These are phyloP conservation scores for Agrotis clavis DNA, from an alignment of 2,888 invertebrate species.

Conservation along the genomic window DNA sequence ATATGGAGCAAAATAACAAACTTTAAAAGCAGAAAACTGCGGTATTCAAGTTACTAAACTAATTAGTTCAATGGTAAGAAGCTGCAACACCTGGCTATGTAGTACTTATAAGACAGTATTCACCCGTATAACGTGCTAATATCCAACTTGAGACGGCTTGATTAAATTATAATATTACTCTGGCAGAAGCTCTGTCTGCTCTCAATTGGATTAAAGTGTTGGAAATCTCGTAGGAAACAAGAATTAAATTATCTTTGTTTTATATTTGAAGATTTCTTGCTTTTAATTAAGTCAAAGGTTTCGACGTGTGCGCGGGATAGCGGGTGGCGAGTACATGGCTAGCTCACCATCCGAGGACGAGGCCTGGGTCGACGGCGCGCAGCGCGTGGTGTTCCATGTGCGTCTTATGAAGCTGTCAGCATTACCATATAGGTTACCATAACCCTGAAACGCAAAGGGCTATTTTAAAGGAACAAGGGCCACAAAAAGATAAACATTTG, in stretches of 20 bases:
- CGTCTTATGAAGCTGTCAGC: too few relatives aligned
- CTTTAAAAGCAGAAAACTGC: neutral
- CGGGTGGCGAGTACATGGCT: too few relatives aligned
- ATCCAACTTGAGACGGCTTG: neutral
- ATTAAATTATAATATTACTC: constrained; percentile 31
- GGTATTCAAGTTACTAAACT: constrained; percentile 4
- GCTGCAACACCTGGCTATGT: constrained; percentile 7
- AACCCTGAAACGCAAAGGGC: too few relatives aligned
- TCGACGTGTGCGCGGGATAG: too few relatives aligned
- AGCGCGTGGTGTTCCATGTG: too few relatives aligned
- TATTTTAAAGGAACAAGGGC: too few relatives aligned
- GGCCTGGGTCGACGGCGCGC: too few relatives aligned
- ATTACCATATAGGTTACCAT: too few relatives aligned
- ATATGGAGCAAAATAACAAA: neutral
- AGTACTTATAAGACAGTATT: constrained; percentile 5
- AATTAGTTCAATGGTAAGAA: constrained; percentile 16
- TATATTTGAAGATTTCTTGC: too few relatives aligned
- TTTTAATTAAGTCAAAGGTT: neutral
- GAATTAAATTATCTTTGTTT: constrained; percentile 7
- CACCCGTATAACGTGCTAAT: neutral
- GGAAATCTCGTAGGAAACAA: constrained; percentile 7
- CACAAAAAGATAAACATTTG: too few relatives aligned
- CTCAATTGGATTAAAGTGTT: constrained; percentile 29
- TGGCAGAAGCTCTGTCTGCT: neutral
- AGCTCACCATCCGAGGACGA: too few relatives aligned